A percentile compares a stretch with the other conserved stretches of the same genome.
These are phyloP conservation scores for Brachyrhaphis roseni DNA, from an alignment of 2,797 vertebrate species.

Conservation along the genomic window DNA sequence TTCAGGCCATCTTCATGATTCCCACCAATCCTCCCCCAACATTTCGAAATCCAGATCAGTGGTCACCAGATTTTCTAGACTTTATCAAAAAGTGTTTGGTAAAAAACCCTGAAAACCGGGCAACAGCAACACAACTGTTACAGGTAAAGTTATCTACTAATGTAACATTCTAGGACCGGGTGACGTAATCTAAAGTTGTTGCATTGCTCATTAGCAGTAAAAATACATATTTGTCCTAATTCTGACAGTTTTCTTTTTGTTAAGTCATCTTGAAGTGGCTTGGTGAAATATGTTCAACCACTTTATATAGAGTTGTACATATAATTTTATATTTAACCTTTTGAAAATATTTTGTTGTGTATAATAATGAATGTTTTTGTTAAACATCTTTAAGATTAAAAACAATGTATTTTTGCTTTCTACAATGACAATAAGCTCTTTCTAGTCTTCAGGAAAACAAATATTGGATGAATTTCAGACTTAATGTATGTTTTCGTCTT, in stretches of 20 bases:
- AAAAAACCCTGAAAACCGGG: conserved; percentile 91
- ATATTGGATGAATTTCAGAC: neutral
- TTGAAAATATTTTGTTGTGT: neutral
- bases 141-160: conserved; percentile 67
- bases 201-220: neutral
- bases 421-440: neutral
- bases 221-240: neutral
- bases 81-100: conserved; percentile 93
- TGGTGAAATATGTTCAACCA: neutral
- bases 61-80: conserved; percentile 86
- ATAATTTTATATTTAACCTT: neutral
- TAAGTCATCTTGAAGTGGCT: neutral
- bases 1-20: conserved; percentile 98
- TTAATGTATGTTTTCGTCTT: neutral
- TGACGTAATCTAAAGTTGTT: neutral
- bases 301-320: neutral
- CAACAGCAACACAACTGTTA: conserved; percentile 90
- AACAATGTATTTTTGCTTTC: neutral
- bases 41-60: conserved; percentile 87
- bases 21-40: conserved; percentile 94
- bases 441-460: neutral
- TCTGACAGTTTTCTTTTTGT: neutral
- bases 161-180: rapidly evolving
- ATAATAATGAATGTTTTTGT: neutral
- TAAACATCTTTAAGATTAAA: neutral